These are phyloP conservation scores for Pseudococcus viburni DNA, from an alignment of 2,888 invertebrate species.

Conservation along the genomic window DNA sequence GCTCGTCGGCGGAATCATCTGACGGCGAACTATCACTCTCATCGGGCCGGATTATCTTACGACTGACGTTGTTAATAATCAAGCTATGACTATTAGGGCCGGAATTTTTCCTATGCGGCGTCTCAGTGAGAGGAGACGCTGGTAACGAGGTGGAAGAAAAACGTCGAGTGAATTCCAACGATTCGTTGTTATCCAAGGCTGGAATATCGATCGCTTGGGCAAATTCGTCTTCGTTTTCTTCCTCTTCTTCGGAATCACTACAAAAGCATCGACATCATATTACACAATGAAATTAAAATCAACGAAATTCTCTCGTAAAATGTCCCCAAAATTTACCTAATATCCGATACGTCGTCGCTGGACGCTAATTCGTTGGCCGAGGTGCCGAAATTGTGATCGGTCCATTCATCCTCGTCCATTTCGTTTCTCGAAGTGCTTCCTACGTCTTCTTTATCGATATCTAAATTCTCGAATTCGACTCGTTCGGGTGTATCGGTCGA, in stretches of 20 bases:
- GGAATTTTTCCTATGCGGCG: constrained; percentile 51
- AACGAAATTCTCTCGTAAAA: background rate
- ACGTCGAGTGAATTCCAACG: constrained; percentile 55
- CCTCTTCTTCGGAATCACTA: constrained; percentile 75
- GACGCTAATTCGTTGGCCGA: constrained; percentile 77
- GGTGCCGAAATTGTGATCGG: constrained; percentile 91
- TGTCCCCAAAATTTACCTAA: constrained; percentile 62
- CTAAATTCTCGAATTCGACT: constrained; percentile 83
- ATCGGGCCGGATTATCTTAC: constrained; percentile 67
- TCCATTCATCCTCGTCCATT: constrained; percentile 97
- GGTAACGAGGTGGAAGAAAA: constrained; percentile 59
- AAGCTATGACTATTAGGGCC: constrained; percentile 61
- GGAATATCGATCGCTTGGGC: constrained; percentile 80
- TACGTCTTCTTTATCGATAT: constrained; percentile 71
- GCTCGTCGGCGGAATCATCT: constrained; percentile 70
- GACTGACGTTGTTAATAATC: constrained; percentile 64
- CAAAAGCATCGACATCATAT: background rate
- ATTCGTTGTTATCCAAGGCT: constrained; percentile 50
- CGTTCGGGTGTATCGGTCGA: constrained; percentile 79
- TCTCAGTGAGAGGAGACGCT: constrained; percentile 28
- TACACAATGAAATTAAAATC: background rate
- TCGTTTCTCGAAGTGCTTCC: constrained; percentile 80
- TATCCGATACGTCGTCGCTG: constrained; percentile 73
- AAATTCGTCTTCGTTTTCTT: constrained; percentile 78
- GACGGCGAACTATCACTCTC: constrained; percentile 69